Base-by-base conservation (phyloP, 1,140 invertebrate species). In the Calliphora vicina region DNA sequence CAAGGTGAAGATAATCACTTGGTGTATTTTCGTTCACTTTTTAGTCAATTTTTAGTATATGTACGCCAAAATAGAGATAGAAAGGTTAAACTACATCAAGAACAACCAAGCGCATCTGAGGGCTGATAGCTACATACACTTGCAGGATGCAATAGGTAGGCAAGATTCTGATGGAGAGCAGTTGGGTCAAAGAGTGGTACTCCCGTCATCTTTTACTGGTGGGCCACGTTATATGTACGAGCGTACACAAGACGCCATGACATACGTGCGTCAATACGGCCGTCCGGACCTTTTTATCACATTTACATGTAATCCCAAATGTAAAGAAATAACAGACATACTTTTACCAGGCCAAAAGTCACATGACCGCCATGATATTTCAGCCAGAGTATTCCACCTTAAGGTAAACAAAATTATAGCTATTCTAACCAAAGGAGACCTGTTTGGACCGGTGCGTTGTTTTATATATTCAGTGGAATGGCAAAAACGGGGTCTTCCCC, bases 241-340 rank as follows among this genome's bases (percentile, higher is more conserved):
- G 84, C 81, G 27, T 76, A 76, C 61, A 73, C 61, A 27, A 80
- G 84, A 73, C 67, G 83, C 25, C 29, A 86, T 82, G 83, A 71
- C 42, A 35, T 61, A 82, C 84, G 76, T 88, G 91, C 83, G 87
- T 90, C 20, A 26, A 45, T 45, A 74, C 76, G 23, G 27, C 45
- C 29, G n/a, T 76, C 72, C 23, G 42, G 72, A 42, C 8, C 8
- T 29, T 3, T 29, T 29, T 29, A 29, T 29, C 29, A 29, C 29
- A 3, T 29, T 29, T 29, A 82, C 82, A 23, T 82, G 67, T 35
- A 82, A 82, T 23, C 82, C 82, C n/a, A 25, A 76, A 45, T 73
- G 71, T n/a, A 73, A 20, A 20, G 82, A 82, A 23, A 82, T 82
- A n/a, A 20, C 29, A 80, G 45, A 80, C 25, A 35, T 20, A 50